Base-by-base conservation (phyloP, 1,140 invertebrate species). In the Anastrepha obliqua region DNA sequence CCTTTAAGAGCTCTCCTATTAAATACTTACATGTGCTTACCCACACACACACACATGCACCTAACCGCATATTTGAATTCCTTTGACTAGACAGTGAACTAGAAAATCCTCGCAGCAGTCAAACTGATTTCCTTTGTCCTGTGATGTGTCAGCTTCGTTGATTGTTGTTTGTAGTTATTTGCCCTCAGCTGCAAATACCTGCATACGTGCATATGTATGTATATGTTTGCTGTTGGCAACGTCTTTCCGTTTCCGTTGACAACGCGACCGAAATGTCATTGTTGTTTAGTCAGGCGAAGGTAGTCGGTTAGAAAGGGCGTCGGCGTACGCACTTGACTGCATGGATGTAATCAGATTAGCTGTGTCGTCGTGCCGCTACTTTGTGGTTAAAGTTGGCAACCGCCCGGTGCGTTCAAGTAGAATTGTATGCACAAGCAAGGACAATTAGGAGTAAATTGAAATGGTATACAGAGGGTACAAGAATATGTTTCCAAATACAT, bases 41-140 rank as follows among this genome's bases (percentile, higher is more conserved):
- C 29, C 29, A 29, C 29, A 29, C 29, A 67, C 11, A 2, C 4
- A 64, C n/a, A 20, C 62, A 7, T 20, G 60, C 13, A 67, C 9
- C 29, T 67, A 42, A 15, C 65, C 65, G 65, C 65, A 67, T 67
- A 67, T 42, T 67, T 1, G 1, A 42, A 20, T 67, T 42, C 11
- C 65, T 67, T 67, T 67, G 65, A 11, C 39, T 15, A 29, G 20
- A 67, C 65, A 67, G 65, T 67, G 65, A 67, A 67, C 65, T 29
- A 67, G 29, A 67, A 67, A 67, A 67, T 67, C 65, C 29, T 67
- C 65, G 20, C 29, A 9, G 20, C 39, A 67, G 65, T 67, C 65
- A 67, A 67, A 67, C 65, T 67, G 65, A 67, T 67, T 67, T 67
- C 20, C 65, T 67, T 67, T 67, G 65, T 67, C 65, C 65, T 67